phyloP scores from a whole-genome alignment of 2,888 invertebrate species.

The Aporophyla nigra region DNA sequence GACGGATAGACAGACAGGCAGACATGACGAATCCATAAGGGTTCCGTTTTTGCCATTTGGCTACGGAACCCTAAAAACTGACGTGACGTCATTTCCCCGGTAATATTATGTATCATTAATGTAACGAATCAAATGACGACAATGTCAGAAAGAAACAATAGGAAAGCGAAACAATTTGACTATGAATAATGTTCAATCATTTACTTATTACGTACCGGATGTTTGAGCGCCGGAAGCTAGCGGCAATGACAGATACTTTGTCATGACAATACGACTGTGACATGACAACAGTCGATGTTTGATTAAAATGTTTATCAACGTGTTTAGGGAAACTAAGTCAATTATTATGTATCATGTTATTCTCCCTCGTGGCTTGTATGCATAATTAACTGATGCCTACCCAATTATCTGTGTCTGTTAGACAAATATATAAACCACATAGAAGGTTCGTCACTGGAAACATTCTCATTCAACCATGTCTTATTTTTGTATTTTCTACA shows the following conservation, averaged over 20 bases:
- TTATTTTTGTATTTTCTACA: background rate
- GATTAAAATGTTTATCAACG: constrained; percentile 53
- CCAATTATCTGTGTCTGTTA: constrained; percentile 17
- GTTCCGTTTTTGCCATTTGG: too few relatives aligned
- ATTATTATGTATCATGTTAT: constrained; percentile 20
- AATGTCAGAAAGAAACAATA: constrained; percentile 23
- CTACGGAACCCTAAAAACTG: too few relatives aligned
- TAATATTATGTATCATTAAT: background rate
- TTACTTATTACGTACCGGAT: constrained; percentile 58
- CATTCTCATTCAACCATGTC: background rate
- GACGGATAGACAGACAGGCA: too few relatives aligned
- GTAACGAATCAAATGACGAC: background rate
- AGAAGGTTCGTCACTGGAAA: background rate
- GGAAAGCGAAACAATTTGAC: constrained; percentile 43
- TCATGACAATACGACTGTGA: constrained; percentile 50
- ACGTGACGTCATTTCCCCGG: background rate
- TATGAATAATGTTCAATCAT: constrained; percentile 57
- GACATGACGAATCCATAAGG: too few relatives aligned
- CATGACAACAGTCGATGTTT: constrained; percentile 49
- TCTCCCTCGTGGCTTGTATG: constrained; percentile 32
- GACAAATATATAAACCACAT: constrained; percentile 9
- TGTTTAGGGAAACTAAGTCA: constrained; percentile 20
- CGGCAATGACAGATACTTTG: constrained; percentile 59
- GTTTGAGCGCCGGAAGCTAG: constrained; percentile 54
- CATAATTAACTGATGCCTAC: constrained; percentile 25